Percentiles rank a stretch among this genome's conserved stretches.
Evolutionary conservation across 2,113 vertebrate genomes (phyloP).

Genomic region (Piaya cayana): DNA sequence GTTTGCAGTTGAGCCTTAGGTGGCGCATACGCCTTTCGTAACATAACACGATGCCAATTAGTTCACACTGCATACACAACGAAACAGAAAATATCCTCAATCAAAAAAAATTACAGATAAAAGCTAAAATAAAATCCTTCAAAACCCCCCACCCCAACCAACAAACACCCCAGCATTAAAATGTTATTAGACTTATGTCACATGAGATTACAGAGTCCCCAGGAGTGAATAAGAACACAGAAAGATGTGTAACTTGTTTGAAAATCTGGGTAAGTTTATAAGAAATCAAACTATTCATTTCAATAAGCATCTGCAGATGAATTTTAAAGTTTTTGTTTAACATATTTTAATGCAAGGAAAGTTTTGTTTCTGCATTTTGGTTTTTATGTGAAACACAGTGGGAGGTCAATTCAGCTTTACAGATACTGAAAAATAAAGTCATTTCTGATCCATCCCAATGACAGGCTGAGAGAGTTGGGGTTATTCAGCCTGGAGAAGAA

Average conservation of each 20-base stretch:
- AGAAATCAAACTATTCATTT: not conserved
- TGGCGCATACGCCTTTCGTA: not conserved
- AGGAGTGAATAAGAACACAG: not conserved
- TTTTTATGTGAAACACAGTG: not conserved
- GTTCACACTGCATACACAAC: not conserved
- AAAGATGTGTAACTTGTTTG: not conserved
- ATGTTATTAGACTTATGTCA: not conserved
- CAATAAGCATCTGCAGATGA: not conserved
- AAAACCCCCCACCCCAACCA: too few species aligned
- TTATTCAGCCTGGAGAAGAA: too few species aligned
- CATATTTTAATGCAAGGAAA: not conserved
- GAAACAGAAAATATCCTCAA: not conserved
- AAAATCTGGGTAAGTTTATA: not conserved
- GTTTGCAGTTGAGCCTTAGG: not conserved
- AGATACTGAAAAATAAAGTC: not conserved
- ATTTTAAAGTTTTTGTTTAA: not conserved
- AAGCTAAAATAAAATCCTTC: not conserved
- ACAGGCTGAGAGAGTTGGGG: too few species aligned
- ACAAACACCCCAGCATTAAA: not conserved
- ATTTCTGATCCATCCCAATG: not conserved
- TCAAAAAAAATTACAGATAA: not conserved
- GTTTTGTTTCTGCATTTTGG: not conserved
- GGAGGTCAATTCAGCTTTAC: not conserved
- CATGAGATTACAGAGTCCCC: not conserved
- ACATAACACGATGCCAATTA: not conserved